Evolutionary conservation across 1,140 invertebrate genomes (phyloP), one percentile per base, ranked within the genome.

Genomic region (Papilio glaucus): DNA sequence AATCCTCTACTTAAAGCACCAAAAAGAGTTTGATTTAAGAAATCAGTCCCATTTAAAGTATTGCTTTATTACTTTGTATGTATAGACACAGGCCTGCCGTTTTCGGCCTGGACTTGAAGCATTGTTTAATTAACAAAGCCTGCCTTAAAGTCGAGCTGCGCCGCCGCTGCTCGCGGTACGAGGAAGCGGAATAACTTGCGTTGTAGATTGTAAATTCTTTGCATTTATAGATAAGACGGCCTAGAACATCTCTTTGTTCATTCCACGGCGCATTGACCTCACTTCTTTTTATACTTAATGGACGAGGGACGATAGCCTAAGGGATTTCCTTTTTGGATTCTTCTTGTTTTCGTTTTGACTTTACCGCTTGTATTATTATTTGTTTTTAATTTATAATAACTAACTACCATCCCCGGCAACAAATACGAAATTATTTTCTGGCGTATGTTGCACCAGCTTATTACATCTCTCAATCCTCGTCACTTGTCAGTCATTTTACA

Each of bases 181-280:
- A 57, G 49, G 49, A 57, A 57, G 21, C 49, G 21, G 18, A 57
- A 57, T 57, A 57, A 57, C 49, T 57, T 57, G 49, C 49, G 21
- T 26, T 57, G 53, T 26, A 62, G 37, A 21, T 72, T 72, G 39
- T 29, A 62, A 72, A 72, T 37, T 57, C 26, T 71, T 71, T 53
- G 29, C 45, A 24, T 70, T 26, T 70, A 33, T 49, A 63, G 49
- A 62, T 68, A 57, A 57, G 49, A 33, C 12, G 13, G 49, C 21
- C 49, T 57, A 24, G 49, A 26, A 4, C 7, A 60, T 71, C 21
- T 18, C 49, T 57, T 57, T 57, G 49, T 57, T 57, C 21, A 21
- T 26, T 10, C 18, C 9, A 26, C 9, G 9, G 49, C 10, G 49
- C 49, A 57, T 24, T 57, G 21, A 57, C 49, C 49, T 53, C 49